A percentile compares a stretch with the other conserved stretches of the same genome.
Conservation (phyloP, 2,113 vertebrate genomes). For the Ia io region DNA sequence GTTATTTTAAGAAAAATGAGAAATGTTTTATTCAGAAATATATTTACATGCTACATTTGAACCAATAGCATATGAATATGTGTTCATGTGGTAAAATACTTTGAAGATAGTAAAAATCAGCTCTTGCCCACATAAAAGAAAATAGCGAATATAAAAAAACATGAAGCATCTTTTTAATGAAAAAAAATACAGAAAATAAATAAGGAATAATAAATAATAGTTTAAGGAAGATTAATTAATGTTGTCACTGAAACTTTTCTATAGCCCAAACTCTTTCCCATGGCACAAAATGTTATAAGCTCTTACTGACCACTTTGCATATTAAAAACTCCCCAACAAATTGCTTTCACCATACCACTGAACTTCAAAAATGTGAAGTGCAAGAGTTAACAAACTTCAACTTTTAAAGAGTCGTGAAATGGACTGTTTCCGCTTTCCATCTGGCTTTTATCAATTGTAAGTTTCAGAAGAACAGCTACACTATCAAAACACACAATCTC, state of each 20-base stretch:
- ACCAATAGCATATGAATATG: neutral
- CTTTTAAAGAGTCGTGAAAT: constrained; percentile 85
- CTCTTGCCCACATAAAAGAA: neutral
- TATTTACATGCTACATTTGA: neutral
- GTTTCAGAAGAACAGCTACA: constrained; percentile 82
- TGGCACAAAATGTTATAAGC: neutral
- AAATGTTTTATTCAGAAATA: constrained; percentile 21
- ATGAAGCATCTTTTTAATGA: neutral
- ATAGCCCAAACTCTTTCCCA: neutral
- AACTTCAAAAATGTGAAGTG: constrained; percentile 67
- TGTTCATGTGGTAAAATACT: neutral
- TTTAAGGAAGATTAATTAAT: neutral
- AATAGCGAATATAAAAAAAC: neutral
- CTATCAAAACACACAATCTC: constrained; percentile 84
- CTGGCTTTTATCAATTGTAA: constrained; percentile 84
- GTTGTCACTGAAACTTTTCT: neutral
- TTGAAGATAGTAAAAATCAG: neutral
- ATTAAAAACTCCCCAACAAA: constrained; percentile 78
- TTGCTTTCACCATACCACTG: constrained; percentile 79
- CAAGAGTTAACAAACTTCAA: constrained; percentile 86
- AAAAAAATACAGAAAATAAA: neutral
- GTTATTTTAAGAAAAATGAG: neutral
- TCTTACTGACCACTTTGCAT: constrained; percentile 64
- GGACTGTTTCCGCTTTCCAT: constrained; percentile 84
- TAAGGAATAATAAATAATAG: neutral